Evolutionary conservation across 2,797 vertebrate species (phyloP).

Genomic region (Notolepis coatsorum): DNA sequence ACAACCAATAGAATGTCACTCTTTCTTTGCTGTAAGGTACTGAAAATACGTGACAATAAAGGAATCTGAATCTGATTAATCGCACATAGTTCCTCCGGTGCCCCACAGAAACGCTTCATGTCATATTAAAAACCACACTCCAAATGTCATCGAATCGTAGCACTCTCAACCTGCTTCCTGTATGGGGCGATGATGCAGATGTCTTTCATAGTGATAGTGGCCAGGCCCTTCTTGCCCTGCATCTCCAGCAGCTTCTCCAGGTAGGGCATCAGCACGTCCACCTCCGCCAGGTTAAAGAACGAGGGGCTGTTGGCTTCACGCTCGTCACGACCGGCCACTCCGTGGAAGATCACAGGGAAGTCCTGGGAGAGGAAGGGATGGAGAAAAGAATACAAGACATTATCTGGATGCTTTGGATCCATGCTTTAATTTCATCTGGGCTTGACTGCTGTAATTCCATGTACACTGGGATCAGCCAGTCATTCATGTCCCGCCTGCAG

Average conservation of each 20-base stretch:
- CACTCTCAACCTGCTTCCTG: slow-evolving; percentile 91
- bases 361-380: slow-evolving; percentile 71
- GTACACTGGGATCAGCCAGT: too few species aligned
- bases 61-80: too few species aligned
- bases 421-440: neutral
- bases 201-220: slow-evolving; percentile 77
- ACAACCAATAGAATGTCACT: too few species aligned
- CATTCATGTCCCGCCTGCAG: too few species aligned
- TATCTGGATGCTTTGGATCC: neutral
- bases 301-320: slow-evolving; percentile 91
- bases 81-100: too few species aligned
- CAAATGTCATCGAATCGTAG: too few species aligned
- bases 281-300: slow-evolving; percentile 91
- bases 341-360: slow-evolving; percentile 94
- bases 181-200: slow-evolving; percentile 95
- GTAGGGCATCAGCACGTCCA: slow-evolving; percentile 85
- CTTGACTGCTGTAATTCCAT: too few species aligned
- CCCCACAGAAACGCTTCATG: too few species aligned
- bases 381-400: fast-evolving
- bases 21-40: too few species aligned
- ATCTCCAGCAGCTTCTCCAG: slow-evolving; percentile 85
- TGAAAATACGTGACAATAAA: too few species aligned
- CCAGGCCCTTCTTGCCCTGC: slow-evolving; percentile 78
- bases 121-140: too few species aligned
- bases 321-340: slow-evolving; percentile 84